phyloP scores from a whole-genome alignment of 2,888 invertebrate genomes.

The Epinotia demarniana region DNA sequence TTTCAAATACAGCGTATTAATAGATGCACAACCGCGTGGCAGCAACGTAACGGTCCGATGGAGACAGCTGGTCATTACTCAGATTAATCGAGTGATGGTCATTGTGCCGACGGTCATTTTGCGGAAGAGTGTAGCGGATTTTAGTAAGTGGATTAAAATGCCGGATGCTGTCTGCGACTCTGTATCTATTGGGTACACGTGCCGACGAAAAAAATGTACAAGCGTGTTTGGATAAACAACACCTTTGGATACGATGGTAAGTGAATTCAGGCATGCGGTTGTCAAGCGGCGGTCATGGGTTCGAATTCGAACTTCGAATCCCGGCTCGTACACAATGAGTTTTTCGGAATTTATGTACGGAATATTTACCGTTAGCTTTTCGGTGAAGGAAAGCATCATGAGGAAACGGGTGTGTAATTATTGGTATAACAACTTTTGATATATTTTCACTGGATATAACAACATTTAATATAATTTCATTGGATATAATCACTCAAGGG shows the following conservation, averaged over 20 bases:
- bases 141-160: constrained; percentile 39
- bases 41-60: constrained; percentile 18
- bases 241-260: neutral
- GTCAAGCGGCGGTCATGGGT: too few relatives aligned
- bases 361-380: too few relatives aligned
- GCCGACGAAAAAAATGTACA: neutral
- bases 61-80: constrained; percentile 36
- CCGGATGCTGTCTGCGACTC: constrained; percentile 3
- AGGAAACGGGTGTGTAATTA: too few relatives aligned
- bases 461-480: too few relatives aligned
- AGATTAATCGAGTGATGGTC: constrained; percentile 29
- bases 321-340: too few relatives aligned
- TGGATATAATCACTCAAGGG: too few relatives aligned
- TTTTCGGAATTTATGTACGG: too few relatives aligned
- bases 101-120: constrained; percentile 33
- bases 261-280: too few relatives aligned
- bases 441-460: too few relatives aligned
- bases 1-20: neutral
- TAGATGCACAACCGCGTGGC: neutral
- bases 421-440: too few relatives aligned
- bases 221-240: constrained; percentile 2
- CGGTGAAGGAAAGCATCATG: too few relatives aligned
- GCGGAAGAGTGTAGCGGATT: constrained; percentile 30
- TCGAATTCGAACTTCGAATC: too few relatives aligned
- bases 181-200: neutral